phyloP scores from a whole-genome alignment of 1,140 invertebrate genomes.

The Leucophenga varia region DNA sequence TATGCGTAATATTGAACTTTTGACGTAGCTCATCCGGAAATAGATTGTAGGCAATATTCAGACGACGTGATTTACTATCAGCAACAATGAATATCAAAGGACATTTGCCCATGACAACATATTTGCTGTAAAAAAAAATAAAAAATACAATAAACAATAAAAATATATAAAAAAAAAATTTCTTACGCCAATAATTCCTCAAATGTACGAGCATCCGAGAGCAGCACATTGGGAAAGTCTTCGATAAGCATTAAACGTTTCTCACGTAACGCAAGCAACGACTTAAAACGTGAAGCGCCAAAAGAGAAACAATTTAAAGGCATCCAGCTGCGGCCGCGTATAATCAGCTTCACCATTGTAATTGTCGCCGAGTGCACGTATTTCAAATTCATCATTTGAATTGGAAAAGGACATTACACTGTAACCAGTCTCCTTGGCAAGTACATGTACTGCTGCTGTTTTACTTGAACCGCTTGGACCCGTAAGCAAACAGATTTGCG shows the following conservation, averaged over 20 bases:
- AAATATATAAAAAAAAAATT: background rate
- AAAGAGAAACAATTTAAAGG: slow-evolving; percentile 69
- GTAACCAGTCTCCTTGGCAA: slow-evolving; percentile 63
- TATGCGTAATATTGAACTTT: slow-evolving; percentile 64
- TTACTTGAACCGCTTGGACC: slow-evolving; percentile 75
- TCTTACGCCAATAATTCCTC: slow-evolving; percentile 65
- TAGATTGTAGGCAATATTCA: slow-evolving; percentile 64
- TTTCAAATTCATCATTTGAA: no score
- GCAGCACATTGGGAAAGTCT: slow-evolving; percentile 73
- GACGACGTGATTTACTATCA: slow-evolving; percentile 62
- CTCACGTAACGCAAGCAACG: slow-evolving; percentile 60
- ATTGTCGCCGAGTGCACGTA: slow-evolving; percentile 33
- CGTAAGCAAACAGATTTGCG: slow-evolving; percentile 65
- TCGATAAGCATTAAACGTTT: slow-evolving; percentile 67
- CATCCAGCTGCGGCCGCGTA: slow-evolving; percentile 63
- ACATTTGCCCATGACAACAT: slow-evolving; percentile 63
- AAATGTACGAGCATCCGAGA: slow-evolving; percentile 64
- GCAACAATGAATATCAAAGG: slow-evolving; percentile 72
- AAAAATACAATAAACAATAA: background rate
- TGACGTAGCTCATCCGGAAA: slow-evolving; percentile 65
- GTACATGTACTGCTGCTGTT: slow-evolving; percentile 63
- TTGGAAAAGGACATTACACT: no score
- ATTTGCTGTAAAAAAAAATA: slow-evolving; percentile 61
- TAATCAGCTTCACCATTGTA: slow-evolving; percentile 43
- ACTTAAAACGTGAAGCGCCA: slow-evolving; percentile 68